Percentiles rank a stretch among this genome's conserved stretches.
Conservation (phyloP, 2,113 vertebrate species). For the Phasianus colchicus region DNA sequence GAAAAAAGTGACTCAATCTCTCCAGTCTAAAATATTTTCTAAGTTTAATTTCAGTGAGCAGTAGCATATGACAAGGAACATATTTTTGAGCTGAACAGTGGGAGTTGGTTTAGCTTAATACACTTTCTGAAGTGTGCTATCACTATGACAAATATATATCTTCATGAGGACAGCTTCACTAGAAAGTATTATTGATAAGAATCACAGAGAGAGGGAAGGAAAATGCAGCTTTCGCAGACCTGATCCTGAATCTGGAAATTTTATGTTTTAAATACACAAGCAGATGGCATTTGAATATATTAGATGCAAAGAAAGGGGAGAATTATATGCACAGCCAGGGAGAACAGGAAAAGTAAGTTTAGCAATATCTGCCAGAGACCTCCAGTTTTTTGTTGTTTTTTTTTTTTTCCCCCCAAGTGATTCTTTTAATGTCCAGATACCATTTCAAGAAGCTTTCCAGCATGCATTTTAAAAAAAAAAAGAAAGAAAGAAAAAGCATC, state of each 20-base stretch:
- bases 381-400: not conserved
- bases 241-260: conserved; percentile 13
- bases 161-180: conserved; percentile 28
- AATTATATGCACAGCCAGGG: not conserved
- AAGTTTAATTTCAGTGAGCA: conserved; percentile 26
- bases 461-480: not conserved
- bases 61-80: conserved; percentile 46
- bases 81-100: conserved; percentile 49
- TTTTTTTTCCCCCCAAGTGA: not conserved
- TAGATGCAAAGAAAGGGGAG: not conserved
- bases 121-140: conserved; percentile 47
- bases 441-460: conserved; percentile 24
- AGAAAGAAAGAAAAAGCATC: not conserved
- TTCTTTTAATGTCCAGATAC: not conserved
- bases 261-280: conserved; percentile 7
- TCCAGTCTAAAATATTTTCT: not conserved
- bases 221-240: not conserved
- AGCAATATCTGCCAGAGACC: not conserved
- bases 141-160: conserved; percentile 48
- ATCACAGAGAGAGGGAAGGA: not conserved
- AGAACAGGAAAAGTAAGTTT: not conserved
- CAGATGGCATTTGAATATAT: conserved; percentile 41
- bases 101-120: conserved; percentile 49
- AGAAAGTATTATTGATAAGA: conserved; percentile 34
- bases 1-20: not conserved